phyloP scores from a whole-genome alignment of 1,140 invertebrate genomes.

The Eriocheir sinensis region DNA sequence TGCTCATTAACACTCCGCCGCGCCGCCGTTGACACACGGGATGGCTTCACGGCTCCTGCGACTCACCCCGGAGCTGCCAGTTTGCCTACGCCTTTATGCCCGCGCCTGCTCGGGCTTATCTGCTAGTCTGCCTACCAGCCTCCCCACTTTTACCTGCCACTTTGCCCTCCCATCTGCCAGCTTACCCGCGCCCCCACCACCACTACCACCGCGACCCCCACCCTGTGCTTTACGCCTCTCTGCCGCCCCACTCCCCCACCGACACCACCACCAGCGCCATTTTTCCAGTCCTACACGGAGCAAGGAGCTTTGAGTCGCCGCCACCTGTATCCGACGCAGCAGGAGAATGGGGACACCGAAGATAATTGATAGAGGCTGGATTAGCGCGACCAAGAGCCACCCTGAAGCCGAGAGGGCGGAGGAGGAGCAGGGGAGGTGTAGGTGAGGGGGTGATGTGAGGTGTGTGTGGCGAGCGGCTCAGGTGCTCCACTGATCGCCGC shows the following conservation, averaged over 20 bases:
- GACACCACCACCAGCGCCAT: background rate
- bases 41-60: background rate
- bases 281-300: background rate
- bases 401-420: no score
- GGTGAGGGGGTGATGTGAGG: background rate
- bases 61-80: constrained; percentile 27
- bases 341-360: background rate
- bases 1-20: constrained; percentile 63
- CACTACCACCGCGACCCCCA: background rate
- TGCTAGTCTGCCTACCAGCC: background rate
- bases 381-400: no score
- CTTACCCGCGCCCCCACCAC: background rate
- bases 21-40: constrained; percentile 48
- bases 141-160: constrained; percentile 6
- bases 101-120: constrained; percentile 1
- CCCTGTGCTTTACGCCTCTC: background rate
- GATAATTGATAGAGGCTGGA: background rate
- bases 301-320: background rate
- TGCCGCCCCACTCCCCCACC: background rate
- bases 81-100: constrained; percentile 28
- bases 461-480: background rate
- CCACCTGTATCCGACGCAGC: background rate
- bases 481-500: constrained; percentile 32
- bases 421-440: background rate
- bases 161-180: background rate